phyloP scores from a whole-genome alignment of 2,113 vertebrate species.

The Suricata suricatta region DNA sequence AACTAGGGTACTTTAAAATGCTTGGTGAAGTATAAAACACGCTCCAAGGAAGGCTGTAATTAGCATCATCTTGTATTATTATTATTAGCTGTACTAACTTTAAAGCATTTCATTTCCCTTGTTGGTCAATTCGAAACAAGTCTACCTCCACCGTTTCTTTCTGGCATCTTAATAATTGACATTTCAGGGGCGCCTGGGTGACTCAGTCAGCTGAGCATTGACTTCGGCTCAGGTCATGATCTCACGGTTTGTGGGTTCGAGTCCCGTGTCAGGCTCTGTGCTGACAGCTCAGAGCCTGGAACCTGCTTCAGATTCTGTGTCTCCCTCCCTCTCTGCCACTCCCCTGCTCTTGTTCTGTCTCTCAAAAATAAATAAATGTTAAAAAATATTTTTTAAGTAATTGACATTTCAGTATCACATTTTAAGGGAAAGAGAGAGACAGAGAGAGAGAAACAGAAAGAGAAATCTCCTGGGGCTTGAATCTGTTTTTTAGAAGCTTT shows the following conservation, averaged over 20 bases:
- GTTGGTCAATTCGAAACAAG: constrained; percentile 49
- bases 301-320: no score
- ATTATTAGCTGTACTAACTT: constrained; percentile 19
- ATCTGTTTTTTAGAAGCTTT: neutral
- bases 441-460: neutral
- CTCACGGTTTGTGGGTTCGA: no score
- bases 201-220: no score
- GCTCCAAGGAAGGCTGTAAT: constrained; percentile 42
- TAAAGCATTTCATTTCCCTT: constrained; percentile 56
- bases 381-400: neutral
- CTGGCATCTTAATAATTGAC: constrained; percentile 13
- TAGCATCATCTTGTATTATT: constrained; percentile 46
- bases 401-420: neutral
- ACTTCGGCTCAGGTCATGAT: no score
- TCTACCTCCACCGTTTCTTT: constrained; percentile 36
- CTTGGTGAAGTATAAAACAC: neutral
- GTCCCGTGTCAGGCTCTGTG: no score
- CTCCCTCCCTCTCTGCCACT: no score
- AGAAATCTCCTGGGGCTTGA: neutral
- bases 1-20: constrained; percentile 23
- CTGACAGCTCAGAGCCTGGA: no score
- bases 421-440: neutral
- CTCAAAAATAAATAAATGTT: no score
- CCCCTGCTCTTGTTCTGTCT: no score
- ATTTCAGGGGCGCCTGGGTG: neutral